These are phyloP conservation scores for Clarias laeviceps DNA, from an alignment of 2,797 vertebrate species.

Conservation along the genomic window DNA sequence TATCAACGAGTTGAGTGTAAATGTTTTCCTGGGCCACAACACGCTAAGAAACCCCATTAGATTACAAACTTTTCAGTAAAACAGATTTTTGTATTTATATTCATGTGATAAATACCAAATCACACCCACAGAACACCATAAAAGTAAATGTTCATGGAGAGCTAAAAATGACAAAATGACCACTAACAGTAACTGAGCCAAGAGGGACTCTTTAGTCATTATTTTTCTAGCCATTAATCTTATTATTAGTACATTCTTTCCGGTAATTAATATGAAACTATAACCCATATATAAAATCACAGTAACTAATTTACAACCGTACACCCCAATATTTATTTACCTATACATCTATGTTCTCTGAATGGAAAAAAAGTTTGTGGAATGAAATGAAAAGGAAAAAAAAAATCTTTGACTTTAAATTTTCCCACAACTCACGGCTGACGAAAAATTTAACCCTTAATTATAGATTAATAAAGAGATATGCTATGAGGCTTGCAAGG, in stretches of 20 bases:
- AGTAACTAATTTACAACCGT: background rate
- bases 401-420: too few species aligned
- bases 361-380: too few species aligned
- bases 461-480: background rate
- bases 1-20: background rate
- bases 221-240: background rate
- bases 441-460: background rate
- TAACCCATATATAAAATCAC: background rate
- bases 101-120: background rate
- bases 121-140: background rate
- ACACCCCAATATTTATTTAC: too few species aligned
- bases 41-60: background rate
- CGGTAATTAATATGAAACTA: background rate
- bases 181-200: too few species aligned
- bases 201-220: background rate
- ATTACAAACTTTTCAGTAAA: background rate
- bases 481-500: constrained; percentile 9
- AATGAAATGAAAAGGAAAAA: too few species aligned
- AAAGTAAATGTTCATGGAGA: background rate
- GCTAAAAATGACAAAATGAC: background rate
- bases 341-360: too few species aligned
- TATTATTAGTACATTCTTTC: background rate
- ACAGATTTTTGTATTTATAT: background rate
- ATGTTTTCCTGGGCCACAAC: background rate
- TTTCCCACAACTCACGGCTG: too few species aligned